Evolutionary conservation across 2,888 invertebrate species (phyloP), one percentile per base, ranked within the genome.

Genomic region (Scaptomyza cyrtandrae): DNA sequence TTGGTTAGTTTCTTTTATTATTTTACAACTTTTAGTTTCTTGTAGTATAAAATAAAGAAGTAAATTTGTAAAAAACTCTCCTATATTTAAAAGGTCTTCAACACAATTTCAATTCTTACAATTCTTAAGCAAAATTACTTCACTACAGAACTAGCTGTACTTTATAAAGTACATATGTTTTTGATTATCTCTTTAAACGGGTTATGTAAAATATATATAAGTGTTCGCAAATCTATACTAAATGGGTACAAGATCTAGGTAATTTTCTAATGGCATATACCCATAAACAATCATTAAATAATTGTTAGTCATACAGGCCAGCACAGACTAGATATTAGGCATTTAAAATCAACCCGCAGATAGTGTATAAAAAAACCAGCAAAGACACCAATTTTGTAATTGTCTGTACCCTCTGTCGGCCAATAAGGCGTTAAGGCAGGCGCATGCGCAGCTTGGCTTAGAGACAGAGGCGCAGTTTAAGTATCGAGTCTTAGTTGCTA

Each of bases 351-450:
- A 39, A 10, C 48, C 29, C 14, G 9, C 35, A 27, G 50, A n/a
- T 7, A 72, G 80, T 48, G 71, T 71, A 67, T 58, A 50, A 59
- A 46, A 59, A 46, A 33, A 46, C 29, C 57, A 58, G 63, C 75
- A 66, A 61, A 70, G 58, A 59, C 65, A 59, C 49, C 46, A 74
- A 56, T 56, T 56, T 39, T 68, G 58, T 52, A 62, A 49, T 55
- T 9, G 80, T 73, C 81, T 56, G 60, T 66, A 66, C 55, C 53
- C 33, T 16, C 65, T 71, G 71, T 69, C 64, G 54, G 35, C 58
- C 68, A 54, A 72, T 75, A 84, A 81, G 79, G 87, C 87, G 85
- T 78, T 77, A 73, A 78, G 62, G 74, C 69, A 58, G 86, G 83
- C 83, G 83, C 88, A 88, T 72, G 80, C 75, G 62, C 71, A 60